These are phyloP conservation scores for Drosophila vallismaia DNA, from an alignment of 2,888 invertebrate species.

Conservation along the genomic window DNA sequence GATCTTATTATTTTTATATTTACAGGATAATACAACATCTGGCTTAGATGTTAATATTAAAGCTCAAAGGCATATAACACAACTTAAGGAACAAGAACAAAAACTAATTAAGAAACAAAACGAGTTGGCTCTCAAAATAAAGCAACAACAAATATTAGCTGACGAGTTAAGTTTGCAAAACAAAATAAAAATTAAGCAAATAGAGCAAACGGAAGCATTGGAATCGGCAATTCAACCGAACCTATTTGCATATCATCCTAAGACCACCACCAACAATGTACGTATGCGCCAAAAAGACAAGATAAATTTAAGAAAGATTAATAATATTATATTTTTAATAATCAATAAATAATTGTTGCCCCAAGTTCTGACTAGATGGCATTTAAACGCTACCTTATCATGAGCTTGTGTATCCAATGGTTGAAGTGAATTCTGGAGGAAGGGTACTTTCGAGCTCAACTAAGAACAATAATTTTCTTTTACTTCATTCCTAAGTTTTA, in stretches of 20 bases:
- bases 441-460: too few species aligned
- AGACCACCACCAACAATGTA: background rate
- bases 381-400: too few species aligned
- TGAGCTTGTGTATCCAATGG: too few species aligned
- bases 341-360: too few species aligned
- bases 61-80: constrained; percentile 82
- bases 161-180: constrained; percentile 66
- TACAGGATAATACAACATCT: constrained; percentile 84
- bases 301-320: too few species aligned
- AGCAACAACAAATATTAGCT: constrained; percentile 70
- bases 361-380: too few species aligned
- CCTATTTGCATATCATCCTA: background rate
- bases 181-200: constrained; percentile 53
- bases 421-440: too few species aligned
- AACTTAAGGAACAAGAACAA: constrained; percentile 70
- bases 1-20: background rate
- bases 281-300: background rate
- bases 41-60: constrained; percentile 86
- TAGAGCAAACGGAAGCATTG: background rate
- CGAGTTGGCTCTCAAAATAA: constrained; percentile 66
- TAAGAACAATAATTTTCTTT: too few species aligned
- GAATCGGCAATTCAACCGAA: background rate
- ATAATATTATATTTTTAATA: too few species aligned
- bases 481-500: too few species aligned
- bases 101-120: constrained; percentile 72